Conservation (phyloP, 2,888 invertebrate genomes). For the Hecatera dysodea region DNA sequence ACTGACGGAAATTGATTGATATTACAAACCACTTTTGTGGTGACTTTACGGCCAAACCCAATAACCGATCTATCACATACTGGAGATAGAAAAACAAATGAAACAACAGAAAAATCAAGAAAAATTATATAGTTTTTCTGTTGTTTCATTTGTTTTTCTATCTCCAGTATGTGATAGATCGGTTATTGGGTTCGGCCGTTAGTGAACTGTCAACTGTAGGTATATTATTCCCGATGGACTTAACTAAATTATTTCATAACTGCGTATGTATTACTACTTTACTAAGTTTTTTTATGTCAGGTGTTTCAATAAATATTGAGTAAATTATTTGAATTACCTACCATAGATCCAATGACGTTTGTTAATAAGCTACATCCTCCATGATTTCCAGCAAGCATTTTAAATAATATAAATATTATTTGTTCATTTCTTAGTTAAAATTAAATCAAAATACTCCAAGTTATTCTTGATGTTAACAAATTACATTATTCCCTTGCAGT, state of each 20-base stretch:
- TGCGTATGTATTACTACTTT: not conserved
- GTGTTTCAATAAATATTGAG: not conserved
- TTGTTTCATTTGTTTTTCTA: too few relatives aligned
- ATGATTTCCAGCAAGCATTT: not conserved
- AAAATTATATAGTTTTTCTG: too few relatives aligned
- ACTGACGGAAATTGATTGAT: conserved; percentile 62
- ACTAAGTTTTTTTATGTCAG: not conserved
- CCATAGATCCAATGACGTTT: not conserved
- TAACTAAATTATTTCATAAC: conserved; percentile 9
- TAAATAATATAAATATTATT: conserved; percentile 1
- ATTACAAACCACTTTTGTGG: conserved; percentile 49
- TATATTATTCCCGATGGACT: conserved; percentile 18
- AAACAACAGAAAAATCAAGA: too few relatives aligned
- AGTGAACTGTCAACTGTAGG: conserved; percentile 39
- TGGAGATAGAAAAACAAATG: too few relatives aligned
- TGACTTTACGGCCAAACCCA: too few relatives aligned
- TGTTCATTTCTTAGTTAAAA: conserved; percentile 16
- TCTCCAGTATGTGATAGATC: too few relatives aligned
- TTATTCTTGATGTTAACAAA: conserved; percentile 66
- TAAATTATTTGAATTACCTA: not conserved
- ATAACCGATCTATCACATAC: too few relatives aligned
- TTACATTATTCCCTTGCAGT: conserved; percentile 65
- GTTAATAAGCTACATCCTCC: conserved; percentile 2
- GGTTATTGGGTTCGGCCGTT: too few relatives aligned
- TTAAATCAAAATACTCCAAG: conserved; percentile 24